Conservation (phyloP, 2,888 invertebrate genomes). For the Drosophila cognata region DNA sequence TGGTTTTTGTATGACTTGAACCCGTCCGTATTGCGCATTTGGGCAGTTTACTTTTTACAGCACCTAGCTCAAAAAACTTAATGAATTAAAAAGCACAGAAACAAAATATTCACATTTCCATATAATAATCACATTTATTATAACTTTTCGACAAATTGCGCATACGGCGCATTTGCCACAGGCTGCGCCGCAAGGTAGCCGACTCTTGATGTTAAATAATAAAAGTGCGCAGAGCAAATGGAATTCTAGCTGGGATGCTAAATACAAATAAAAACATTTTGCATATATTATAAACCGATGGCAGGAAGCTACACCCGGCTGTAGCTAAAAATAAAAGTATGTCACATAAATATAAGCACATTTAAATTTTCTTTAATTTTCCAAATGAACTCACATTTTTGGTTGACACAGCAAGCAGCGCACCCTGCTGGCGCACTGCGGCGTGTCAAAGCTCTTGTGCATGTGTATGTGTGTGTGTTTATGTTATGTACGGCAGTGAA, state of each 20-base stretch:
- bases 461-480: background rate
- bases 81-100: background rate
- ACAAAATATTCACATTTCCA: background rate
- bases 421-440: constrained; percentile 16
- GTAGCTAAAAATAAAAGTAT: constrained; percentile 35
- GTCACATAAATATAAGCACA: constrained; percentile 69
- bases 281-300: constrained; percentile 49
- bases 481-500: background rate
- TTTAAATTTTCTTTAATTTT: constrained; percentile 77
- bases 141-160: constrained; percentile 5
- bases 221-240: constrained; percentile 5
- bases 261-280: constrained; percentile 42
- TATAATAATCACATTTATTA: background rate
- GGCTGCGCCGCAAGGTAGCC: constrained; percentile 9
- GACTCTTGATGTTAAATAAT: constrained; percentile 7
- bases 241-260: constrained; percentile 26
- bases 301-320: background rate
- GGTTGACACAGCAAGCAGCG: constrained; percentile 28
- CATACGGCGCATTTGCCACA: constrained; percentile 5
- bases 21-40: background rate
- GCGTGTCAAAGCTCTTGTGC: constrained; percentile 25
- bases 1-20: background rate
- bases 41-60: too few relatives aligned
- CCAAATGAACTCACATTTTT: constrained; percentile 74
- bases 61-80: background rate